A percentile compares a stretch with the other conserved stretches of the same genome.
phyloP scores from a whole-genome alignment of 2,888 invertebrate species.

The Acrobasis repandana region DNA sequence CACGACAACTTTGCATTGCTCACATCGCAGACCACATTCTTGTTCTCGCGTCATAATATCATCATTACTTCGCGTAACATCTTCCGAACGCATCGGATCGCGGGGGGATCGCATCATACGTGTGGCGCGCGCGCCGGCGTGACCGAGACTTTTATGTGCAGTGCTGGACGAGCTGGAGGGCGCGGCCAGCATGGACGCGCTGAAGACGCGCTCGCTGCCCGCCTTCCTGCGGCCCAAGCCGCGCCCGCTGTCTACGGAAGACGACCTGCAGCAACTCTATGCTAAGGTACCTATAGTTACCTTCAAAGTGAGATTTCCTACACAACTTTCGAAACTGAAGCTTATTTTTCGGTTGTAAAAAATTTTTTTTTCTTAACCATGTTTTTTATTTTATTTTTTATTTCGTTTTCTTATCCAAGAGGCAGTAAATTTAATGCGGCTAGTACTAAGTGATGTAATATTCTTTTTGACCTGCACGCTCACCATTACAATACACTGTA shows the following conservation, averaged over 20 bases:
- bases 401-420: too few relatives aligned
- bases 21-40: background rate
- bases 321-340: too few relatives aligned
- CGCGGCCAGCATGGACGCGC: constrained; percentile 66
- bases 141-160: constrained; percentile 48
- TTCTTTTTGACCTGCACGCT: too few relatives aligned
- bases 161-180: constrained; percentile 84
- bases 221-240: constrained; percentile 88
- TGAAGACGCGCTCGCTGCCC: constrained; percentile 86
- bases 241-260: constrained; percentile 86
- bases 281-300: constrained; percentile 83
- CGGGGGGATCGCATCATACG: background rate
- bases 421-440: too few relatives aligned
- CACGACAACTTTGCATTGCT: background rate
- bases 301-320: too few relatives aligned
- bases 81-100: background rate
- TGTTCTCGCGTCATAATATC: background rate
- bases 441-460: too few relatives aligned
- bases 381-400: too few relatives aligned
- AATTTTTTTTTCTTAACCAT: too few relatives aligned
- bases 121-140: background rate
- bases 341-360: too few relatives aligned
- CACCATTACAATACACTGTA: too few relatives aligned
- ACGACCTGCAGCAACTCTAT: constrained; percentile 86
- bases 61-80: constrained; percentile 1